phyloP scores from a whole-genome alignment of 2,113 vertebrate species.

The Triplophysa rosa region DNA sequence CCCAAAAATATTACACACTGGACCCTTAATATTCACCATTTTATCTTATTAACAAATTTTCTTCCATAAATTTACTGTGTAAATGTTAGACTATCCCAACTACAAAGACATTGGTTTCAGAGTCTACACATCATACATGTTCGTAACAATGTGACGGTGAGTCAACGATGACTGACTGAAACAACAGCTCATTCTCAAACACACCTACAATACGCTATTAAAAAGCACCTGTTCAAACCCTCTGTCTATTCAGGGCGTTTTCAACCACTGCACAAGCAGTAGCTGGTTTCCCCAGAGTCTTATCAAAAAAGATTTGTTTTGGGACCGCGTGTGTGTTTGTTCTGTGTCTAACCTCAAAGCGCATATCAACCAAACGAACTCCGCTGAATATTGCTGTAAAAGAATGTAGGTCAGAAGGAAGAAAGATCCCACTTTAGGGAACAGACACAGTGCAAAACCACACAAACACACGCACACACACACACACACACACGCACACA shows the following conservation, averaged over 20 bases:
- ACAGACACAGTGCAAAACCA: conserved; percentile 4
- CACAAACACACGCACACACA: neutral
- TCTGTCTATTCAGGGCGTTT: conserved; percentile 15
- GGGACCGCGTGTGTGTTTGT: conserved; percentile 20
- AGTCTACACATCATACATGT: neutral
- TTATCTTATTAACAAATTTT: too few species aligned
- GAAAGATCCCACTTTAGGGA: conserved; percentile 39
- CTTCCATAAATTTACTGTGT: too few species aligned
- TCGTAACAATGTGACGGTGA: neutral
- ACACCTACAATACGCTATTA: conserved; percentile 12
- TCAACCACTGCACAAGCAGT: neutral
- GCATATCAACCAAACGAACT: conserved; percentile 31
- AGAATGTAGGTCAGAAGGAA: conserved; percentile 44
- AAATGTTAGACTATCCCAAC: too few species aligned
- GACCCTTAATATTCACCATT: too few species aligned
- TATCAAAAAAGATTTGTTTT: conserved; percentile 45
- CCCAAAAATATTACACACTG: too few species aligned
- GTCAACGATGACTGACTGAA: too few species aligned
- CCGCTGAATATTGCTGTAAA: conserved; percentile 31
- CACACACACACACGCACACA: conserved; percentile 1
- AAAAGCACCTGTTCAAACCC: conserved; percentile 35
- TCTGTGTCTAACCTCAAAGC: conserved; percentile 1
- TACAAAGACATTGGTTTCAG: too few species aligned
- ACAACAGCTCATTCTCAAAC: neutral
- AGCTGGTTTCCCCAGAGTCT: conserved; percentile 28